Conservation (phyloP, 92 coral and sea anemone genomes). For the Ricordea florida region DNA sequence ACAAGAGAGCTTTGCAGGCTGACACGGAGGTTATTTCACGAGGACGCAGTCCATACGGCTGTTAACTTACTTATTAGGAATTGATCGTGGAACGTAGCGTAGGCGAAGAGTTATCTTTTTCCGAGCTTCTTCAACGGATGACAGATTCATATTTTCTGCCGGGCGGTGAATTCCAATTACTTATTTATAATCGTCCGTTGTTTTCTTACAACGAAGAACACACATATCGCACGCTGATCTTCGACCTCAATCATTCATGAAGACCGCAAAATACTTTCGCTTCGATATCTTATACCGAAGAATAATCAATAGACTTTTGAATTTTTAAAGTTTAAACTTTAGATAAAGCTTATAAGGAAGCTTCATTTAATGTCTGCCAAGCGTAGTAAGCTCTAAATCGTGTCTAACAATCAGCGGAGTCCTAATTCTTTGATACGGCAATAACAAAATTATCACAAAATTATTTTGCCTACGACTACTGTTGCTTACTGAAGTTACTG, state of each 20-base stretch:
- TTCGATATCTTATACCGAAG: not conserved
- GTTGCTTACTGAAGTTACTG: too few relatives aligned
- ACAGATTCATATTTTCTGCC: not conserved
- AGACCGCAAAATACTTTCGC: not conserved
- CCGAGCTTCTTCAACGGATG: not conserved
- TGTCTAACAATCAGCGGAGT: too few relatives aligned
- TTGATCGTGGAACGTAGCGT: not conserved
- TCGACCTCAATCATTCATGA: slow-evolving; percentile 17
- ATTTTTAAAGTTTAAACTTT: too few relatives aligned
- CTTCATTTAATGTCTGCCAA: too few relatives aligned
- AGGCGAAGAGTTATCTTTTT: not conserved
- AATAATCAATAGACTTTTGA: too few relatives aligned
- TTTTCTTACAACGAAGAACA: not conserved
- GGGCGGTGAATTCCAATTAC: not conserved
- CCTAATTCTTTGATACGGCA: too few relatives aligned
- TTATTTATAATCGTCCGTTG: not conserved
- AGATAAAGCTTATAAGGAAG: too few relatives aligned
- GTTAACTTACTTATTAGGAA: not conserved
- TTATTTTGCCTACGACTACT: too few relatives aligned
- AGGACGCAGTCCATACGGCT: not conserved
- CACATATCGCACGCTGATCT: slow-evolving; percentile 4
- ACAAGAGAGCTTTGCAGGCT: too few relatives aligned
- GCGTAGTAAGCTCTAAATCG: too few relatives aligned
- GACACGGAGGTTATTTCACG: not conserved
- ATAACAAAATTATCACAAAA: too few relatives aligned